A percentile compares a stretch with the other conserved stretches of the same genome.
Evolutionary conservation across 2,888 invertebrate genomes (phyloP).

Genomic region (Dryobota labecula): DNA sequence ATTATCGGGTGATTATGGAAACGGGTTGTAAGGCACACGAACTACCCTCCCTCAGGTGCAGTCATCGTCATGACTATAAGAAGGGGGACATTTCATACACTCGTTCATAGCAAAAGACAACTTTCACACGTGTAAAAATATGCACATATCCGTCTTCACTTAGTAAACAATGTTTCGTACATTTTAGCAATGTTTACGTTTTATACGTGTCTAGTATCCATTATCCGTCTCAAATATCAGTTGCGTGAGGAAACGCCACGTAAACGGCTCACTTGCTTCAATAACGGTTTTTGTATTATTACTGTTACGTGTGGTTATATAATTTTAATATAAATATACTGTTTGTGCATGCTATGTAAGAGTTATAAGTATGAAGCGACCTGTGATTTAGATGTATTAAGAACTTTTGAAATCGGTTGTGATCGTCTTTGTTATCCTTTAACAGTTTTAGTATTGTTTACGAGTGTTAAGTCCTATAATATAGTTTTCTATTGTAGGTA

Average conservation of each 20-base stretch:
- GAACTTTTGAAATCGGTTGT: conserved; percentile 19
- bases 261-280: conserved; percentile 53
- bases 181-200: conserved; percentile 38
- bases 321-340: conserved; percentile 60
- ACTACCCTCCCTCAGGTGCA: not conserved
- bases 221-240: conserved; percentile 41
- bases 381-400: conserved; percentile 34
- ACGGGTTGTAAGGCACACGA: not conserved
- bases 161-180: conserved; percentile 40
- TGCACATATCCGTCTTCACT: conserved; percentile 7
- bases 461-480: not conserved
- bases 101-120: not conserved
- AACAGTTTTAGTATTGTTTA: not conserved
- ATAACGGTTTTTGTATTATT: conserved; percentile 56
- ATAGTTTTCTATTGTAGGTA: not conserved
- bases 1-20: too few species aligned
- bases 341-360: conserved; percentile 41
- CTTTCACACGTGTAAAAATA: conserved; percentile 1
- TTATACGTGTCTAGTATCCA: conserved; percentile 35
- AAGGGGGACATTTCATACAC: not conserved
- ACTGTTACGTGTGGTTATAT: conserved; percentile 57
- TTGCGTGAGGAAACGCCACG: conserved; percentile 58
- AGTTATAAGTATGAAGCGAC: conserved; percentile 45
- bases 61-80: too few species aligned
- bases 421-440: conserved; percentile 2